Percentiles rank a stretch among this genome's conserved stretches.
Conservation (phyloP, 2,113 vertebrate genomes). For the Sturnira hondurensis region DNA sequence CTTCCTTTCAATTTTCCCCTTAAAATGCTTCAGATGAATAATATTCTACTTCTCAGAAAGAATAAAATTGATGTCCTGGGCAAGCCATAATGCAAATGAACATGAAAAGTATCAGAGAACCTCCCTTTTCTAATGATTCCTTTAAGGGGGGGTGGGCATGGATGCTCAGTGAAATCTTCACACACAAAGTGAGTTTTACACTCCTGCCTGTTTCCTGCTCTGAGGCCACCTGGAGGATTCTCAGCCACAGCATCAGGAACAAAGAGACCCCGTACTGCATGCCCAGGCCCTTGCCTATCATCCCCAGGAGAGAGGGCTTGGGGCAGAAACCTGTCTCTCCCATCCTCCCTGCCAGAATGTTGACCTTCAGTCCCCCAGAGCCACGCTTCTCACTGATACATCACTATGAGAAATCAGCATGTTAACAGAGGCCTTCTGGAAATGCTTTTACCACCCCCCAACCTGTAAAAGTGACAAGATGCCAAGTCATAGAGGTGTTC, state of each 20-base stretch:
- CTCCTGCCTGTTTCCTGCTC: background rate
- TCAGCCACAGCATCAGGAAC: background rate
- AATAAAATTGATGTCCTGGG: constrained; percentile 63
- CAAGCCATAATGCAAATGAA: constrained; percentile 76
- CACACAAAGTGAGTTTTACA: background rate
- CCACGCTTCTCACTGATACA: background rate
- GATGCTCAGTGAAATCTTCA: background rate
- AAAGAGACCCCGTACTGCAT: background rate
- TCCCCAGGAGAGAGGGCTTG: background rate
- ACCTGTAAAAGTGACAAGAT: background rate
- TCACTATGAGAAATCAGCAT: background rate
- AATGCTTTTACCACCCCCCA: background rate
- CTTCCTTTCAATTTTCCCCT: constrained; percentile 72
- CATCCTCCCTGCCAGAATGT: background rate
- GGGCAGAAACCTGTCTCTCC: background rate
- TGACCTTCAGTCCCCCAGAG: background rate
- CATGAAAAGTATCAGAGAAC: constrained; percentile 74
- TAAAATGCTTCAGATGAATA: constrained; percentile 75
- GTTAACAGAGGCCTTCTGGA: constrained; percentile 18
- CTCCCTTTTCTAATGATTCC: constrained; percentile 67
- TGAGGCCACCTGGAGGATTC: background rate
- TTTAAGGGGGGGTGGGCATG: background rate
- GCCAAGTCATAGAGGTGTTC: background rate
- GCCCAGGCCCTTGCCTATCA: background rate
- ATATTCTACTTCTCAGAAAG: constrained; percentile 61